Percentiles rank a stretch among this genome's conserved stretches.
Evolutionary conservation across 2,797 vertebrate genomes (phyloP).

Genomic region (Capromys pilorides): DNA sequence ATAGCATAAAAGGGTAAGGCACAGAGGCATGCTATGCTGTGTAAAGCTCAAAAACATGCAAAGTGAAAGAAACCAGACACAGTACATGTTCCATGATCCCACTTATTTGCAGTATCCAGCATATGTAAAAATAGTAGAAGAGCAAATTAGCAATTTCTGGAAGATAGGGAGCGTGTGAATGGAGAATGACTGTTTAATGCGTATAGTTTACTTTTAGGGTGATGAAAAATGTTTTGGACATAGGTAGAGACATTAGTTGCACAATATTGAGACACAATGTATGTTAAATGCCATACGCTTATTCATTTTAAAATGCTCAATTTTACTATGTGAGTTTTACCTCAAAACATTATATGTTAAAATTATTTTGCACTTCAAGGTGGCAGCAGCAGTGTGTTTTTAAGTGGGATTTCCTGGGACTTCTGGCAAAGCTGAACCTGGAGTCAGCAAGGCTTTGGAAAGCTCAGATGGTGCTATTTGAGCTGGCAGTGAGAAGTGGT

Average conservation of each 20-base stretch:
- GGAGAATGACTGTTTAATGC: background rate
- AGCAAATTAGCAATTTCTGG: background rate
- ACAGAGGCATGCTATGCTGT: accelerated
- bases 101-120: background rate
- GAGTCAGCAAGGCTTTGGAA: background rate
- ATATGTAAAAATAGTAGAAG: background rate
- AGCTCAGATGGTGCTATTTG: background rate
- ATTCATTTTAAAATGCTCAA: background rate
- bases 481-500: background rate
- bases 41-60: background rate
- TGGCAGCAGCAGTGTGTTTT: background rate
- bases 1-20: background rate
- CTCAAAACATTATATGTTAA: background rate
- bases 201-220: background rate
- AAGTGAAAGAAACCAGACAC: background rate
- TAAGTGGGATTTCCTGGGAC: too few relatives aligned
- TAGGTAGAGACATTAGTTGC: background rate
- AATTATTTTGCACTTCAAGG: background rate
- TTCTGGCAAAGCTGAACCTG: background rate
- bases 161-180: background rate
- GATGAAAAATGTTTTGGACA: background rate
- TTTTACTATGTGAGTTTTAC: conserved; percentile 23
- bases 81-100: background rate
- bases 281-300: background rate
- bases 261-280: background rate